Percentiles rank a stretch among this genome's conserved stretches.
Evolutionary conservation across 1,140 invertebrate species (phyloP).

Genomic region (Aphelinus certus): DNA sequence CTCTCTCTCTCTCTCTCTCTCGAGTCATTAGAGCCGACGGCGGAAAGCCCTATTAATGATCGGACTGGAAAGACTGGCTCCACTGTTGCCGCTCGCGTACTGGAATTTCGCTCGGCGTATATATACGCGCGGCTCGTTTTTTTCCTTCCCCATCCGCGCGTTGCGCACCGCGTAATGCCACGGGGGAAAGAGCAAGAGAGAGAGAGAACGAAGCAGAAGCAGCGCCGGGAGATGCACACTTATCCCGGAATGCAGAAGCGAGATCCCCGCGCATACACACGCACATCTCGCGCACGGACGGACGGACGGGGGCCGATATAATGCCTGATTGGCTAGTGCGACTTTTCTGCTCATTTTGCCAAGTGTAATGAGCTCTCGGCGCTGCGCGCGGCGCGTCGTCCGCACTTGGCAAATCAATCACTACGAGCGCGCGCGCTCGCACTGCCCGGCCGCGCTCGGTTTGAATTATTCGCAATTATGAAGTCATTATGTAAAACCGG

Average conservation of each 20-base stretch:
- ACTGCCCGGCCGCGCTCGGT: neutral
- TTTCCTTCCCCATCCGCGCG: conserved; percentile 32
- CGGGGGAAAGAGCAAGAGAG: neutral
- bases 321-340: conserved; percentile 1
- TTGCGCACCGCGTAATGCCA: conserved; percentile 5
- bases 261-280: too few relatives aligned
- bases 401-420: conserved; percentile 33
- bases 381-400: neutral
- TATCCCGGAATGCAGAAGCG: conserved; percentile 45
- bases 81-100: conserved; percentile 35
- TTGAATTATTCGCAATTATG: conserved; percentile 35
- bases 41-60: conserved; percentile 42
- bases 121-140: conserved; percentile 6
- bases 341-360: conserved; percentile 22
- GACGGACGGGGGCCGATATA: neutral
- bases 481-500: conserved; percentile 29
- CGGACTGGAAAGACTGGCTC: conserved; percentile 47
- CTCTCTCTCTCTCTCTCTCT: too few relatives aligned
- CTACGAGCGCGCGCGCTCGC: neutral
- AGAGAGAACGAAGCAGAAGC: neutral
- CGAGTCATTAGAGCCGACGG: neutral
- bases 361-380: conserved; percentile 8
- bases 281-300: too few relatives aligned
- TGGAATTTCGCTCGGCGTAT: conserved; percentile 39
- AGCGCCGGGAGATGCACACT: conserved; percentile 26